phyloP scores from a whole-genome alignment of 2,113 vertebrate genomes.

The Calyptommatus sinebrachiatus region DNA sequence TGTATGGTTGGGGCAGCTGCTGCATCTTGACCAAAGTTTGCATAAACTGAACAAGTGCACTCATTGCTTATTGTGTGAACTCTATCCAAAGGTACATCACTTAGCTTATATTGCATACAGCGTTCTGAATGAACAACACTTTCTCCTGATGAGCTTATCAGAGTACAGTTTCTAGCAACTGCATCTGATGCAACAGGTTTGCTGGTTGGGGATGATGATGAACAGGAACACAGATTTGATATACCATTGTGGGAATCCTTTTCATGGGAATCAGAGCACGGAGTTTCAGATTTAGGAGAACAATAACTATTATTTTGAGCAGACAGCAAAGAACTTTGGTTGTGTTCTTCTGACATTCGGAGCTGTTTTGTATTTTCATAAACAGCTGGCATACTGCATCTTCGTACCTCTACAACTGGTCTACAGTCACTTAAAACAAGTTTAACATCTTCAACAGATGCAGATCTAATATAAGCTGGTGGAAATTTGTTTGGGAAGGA shows the following conservation, averaged over 20 bases:
- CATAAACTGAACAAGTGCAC: constrained; percentile 55
- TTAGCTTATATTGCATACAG: constrained; percentile 58
- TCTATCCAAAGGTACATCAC: constrained; percentile 70
- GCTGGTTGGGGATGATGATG: constrained; percentile 50
- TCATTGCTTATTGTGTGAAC: constrained; percentile 61
- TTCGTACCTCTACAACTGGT: constrained; percentile 72
- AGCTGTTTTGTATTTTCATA: constrained; percentile 71
- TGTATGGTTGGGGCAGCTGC: constrained; percentile 33
- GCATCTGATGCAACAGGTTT: constrained; percentile 64
- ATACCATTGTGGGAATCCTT: constrained; percentile 51
- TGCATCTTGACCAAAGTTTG: constrained; percentile 60
- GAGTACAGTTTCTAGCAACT: constrained; percentile 44
- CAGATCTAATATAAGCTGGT: constrained; percentile 80
- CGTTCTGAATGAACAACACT: constrained; percentile 56
- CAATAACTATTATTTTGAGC: constrained; percentile 58
- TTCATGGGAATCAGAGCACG: constrained; percentile 57
- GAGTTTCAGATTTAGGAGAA: constrained; percentile 71
- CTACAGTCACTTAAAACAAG: constrained; percentile 75
- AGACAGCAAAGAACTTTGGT: constrained; percentile 27
- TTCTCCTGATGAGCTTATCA: constrained; percentile 53
- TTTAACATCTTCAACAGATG: constrained; percentile 86
- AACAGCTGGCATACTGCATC: constrained; percentile 69
- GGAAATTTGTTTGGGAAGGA: constrained; percentile 73
- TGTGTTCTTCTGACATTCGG: constrained; percentile 73
- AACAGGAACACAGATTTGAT: constrained; percentile 60